Percentiles rank a stretch among this genome's conserved stretches.
phyloP scores from a whole-genome alignment of 2,888 invertebrate genomes.

The Cosmia trapezina region DNA sequence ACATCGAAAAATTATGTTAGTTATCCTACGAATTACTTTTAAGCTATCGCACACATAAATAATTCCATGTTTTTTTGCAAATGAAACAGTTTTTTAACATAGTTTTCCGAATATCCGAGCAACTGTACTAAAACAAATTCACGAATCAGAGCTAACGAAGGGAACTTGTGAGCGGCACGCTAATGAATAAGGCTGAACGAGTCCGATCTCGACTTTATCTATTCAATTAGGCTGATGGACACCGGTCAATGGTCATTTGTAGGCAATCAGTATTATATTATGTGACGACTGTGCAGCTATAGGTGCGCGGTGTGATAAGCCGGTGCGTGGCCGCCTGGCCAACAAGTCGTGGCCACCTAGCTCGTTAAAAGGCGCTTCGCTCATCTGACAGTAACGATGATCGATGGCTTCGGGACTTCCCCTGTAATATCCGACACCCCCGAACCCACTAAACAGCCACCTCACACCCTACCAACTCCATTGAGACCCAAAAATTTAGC shows the following conservation, averaged over 20 bases:
- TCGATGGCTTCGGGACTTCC: constrained; percentile 84
- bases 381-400: constrained; percentile 86
- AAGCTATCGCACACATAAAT: background rate
- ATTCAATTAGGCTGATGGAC: constrained; percentile 62
- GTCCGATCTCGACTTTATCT: constrained; percentile 52
- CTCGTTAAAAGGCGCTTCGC: constrained; percentile 83
- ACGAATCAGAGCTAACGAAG: constrained; percentile 51
- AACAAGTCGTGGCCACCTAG: constrained; percentile 73
- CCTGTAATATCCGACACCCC: constrained; percentile 83
- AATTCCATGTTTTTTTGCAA: background rate
- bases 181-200: constrained; percentile 55
- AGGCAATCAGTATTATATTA: constrained; percentile 51
- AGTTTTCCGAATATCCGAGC: constrained; percentile 11
- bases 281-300: constrained; percentile 47
- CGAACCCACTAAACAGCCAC: constrained; percentile 61
- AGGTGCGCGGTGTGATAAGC: constrained; percentile 49
- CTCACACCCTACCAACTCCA: constrained; percentile 52
- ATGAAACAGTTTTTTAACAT: background rate
- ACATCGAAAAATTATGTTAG: background rate
- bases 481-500: constrained; percentile 54
- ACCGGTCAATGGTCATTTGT: constrained; percentile 55
- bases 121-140: constrained; percentile 45
- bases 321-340: constrained; percentile 57
- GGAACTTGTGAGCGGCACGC: constrained; percentile 34
- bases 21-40: background rate